Percentiles rank a stretch among this genome's conserved stretches.
Evolutionary conservation across 2,888 invertebrate species (phyloP).

Genomic region (Diarsia rubi): DNA sequence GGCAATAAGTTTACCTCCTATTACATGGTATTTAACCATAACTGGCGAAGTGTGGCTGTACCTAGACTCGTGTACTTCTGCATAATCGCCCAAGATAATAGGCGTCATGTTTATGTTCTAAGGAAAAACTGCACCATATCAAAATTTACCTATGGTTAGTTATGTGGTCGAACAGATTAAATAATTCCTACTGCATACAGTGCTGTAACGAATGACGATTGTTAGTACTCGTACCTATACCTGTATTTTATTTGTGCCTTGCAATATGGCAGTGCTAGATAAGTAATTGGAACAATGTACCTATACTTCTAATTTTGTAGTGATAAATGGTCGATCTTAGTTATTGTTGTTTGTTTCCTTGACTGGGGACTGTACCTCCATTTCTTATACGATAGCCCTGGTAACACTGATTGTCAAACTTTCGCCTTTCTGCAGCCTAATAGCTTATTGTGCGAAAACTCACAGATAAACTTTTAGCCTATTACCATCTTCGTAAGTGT

Average conservation of each 20-base stretch:
- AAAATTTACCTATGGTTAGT: not conserved
- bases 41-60: not conserved
- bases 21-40: not conserved
- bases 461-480: not conserved
- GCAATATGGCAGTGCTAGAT: not conserved
- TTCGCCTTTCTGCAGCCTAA: not conserved
- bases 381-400: not conserved
- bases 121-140: not conserved
- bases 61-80: not conserved
- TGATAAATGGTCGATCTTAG: not conserved
- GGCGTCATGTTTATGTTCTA: not conserved
- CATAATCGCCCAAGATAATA: not conserved
- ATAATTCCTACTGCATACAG: not conserved
- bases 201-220: not conserved
- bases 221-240: too few species aligned
- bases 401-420: not conserved
- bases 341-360: not conserved
- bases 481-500: not conserved
- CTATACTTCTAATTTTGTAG: not conserved
- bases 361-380: not conserved
- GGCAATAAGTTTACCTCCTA: not conserved
- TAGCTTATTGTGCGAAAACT: not conserved
- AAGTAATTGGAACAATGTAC: conserved; percentile 13
- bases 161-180: not conserved
- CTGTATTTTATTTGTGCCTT: not conserved